Evolutionary conservation across 2,888 invertebrate genomes (phyloP).

Genomic region (Leucophora obtusa): DNA sequence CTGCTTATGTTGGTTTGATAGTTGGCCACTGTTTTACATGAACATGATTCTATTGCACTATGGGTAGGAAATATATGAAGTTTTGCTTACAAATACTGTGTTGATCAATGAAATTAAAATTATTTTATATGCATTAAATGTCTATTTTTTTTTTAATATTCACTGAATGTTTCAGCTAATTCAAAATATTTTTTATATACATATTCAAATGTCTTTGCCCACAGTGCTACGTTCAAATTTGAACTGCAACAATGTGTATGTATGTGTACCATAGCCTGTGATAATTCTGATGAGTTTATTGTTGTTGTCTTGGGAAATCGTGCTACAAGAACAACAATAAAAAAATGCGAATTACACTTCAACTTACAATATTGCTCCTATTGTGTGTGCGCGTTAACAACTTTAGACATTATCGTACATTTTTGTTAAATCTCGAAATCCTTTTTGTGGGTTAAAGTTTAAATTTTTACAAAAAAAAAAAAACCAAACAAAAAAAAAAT

Average conservation of each 20-base stretch:
- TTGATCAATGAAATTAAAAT: too few relatives aligned
- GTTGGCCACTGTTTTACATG: background rate
- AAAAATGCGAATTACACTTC: background rate
- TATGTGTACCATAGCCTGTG: background rate
- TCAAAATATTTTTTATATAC: too few relatives aligned
- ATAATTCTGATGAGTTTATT: background rate
- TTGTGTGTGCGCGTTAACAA: background rate
- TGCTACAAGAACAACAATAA: background rate
- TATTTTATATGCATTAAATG: too few relatives aligned
- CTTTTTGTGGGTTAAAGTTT: conserved; percentile 9
- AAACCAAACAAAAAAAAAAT: conserved; percentile 7
- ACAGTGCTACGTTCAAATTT: too few relatives aligned
- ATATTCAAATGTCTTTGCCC: too few relatives aligned
- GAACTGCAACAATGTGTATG: background rate
- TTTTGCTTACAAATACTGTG: too few relatives aligned
- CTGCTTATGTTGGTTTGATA: background rate
- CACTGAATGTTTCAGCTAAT: too few relatives aligned
- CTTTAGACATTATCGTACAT: background rate
- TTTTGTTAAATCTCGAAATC: background rate
- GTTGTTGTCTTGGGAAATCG: background rate
- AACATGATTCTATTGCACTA: too few relatives aligned
- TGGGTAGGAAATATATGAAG: too few relatives aligned
- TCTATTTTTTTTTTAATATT: too few relatives aligned
- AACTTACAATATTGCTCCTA: background rate
- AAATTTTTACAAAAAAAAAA: conserved; percentile 22